Evolutionary conservation across 1,140 invertebrate genomes (phyloP), one percentile per base, ranked within the genome.

Genomic region (Lordiphosa stackelbergi): DNA sequence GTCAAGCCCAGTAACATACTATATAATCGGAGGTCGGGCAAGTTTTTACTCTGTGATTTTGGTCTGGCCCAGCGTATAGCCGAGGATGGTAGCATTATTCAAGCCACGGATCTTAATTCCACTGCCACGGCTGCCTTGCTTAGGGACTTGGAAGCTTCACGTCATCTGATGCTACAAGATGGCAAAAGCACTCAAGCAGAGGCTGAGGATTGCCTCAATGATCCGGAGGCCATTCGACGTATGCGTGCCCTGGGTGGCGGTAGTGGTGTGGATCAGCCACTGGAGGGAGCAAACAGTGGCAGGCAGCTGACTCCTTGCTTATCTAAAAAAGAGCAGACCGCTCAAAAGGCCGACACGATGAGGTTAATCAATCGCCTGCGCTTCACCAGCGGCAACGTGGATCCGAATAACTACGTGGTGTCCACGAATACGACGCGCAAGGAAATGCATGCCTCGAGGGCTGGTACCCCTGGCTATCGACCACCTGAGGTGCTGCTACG

Each of bases 1-100:
- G 91, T 98, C 9, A 97, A 97, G 89, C 96, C 96, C 3, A 94
- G 92, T 84, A 98, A 98, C 89, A 97, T 97, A 88, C 89, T 97
- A 0, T 97, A 95, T 75, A 93, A 97, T 88, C 89, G 95, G 28
- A 88, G 89, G 19, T 92, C 91, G 34, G 92, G 91, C 87, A 91
- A 91, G 70, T 94, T 93, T 77, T 85, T 93, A 46, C 88, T 97
- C 46, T 95, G 97, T 19, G 96, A 97, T 89, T 97, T 98, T 90
- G 96, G 96, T 2, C 88, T 97, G 37, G 94, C 96, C 9, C 94
- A 97, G 81, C 88, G 88, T 66, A 85, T 89, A 19, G 57, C 69
- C 11, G 68, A 69, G 1, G 75, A 84, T 11, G 68, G 73, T 34
- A 66, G 54, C 10, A 22, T 83, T 4, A 47, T 77, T 0, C 68